Conservation (phyloP, 2,888 invertebrate species). For the Plebejus anna region DNA sequence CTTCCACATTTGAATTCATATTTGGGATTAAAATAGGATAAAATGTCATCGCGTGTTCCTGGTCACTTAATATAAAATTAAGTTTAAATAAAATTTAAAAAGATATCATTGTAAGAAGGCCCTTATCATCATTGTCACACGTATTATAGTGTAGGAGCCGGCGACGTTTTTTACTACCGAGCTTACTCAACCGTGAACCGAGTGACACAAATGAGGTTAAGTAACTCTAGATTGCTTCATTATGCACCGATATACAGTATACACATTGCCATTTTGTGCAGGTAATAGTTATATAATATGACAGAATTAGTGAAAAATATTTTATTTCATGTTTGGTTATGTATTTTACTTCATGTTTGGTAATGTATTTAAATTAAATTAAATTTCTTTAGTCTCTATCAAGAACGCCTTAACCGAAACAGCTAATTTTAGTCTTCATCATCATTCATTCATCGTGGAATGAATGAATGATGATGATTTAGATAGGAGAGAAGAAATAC, state of each 20-base stretch:
- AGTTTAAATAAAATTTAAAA: background rate
- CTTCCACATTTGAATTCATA: no score
- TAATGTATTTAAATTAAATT: no score
- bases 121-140: background rate
- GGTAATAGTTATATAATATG: background rate
- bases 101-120: background rate
- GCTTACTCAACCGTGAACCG: constrained; percentile 3
- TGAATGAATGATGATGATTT: no score
- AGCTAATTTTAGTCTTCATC: no score
- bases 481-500: no score
- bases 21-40: background rate
- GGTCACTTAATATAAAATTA: background rate
- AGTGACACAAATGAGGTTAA: background rate
- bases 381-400: no score
- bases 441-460: no score
- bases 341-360: no score
- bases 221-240: constrained; percentile 1
- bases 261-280: background rate
- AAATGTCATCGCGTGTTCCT: background rate
- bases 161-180: constrained; percentile 10
- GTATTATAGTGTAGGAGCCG: constrained; percentile 12
- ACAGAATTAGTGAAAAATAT: background rate
- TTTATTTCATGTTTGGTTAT: no score
- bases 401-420: no score
- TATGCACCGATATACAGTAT: background rate